Evolutionary conservation across 2,888 invertebrate genomes (phyloP), one percentile per base, ranked within the genome.

Genomic region (Nephrotoma guestfalica): DNA sequence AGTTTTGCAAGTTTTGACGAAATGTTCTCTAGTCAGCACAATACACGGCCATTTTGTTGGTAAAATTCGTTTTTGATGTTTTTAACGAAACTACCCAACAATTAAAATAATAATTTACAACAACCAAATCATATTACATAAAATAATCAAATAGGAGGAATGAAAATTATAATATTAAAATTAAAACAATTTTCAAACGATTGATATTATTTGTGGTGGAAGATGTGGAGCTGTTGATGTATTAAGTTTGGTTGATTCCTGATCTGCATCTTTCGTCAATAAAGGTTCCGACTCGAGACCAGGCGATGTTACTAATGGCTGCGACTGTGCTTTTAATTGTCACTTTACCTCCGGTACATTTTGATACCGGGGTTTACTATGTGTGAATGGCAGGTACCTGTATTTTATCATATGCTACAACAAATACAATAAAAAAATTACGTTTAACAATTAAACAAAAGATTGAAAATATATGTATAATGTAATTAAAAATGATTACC

Each of bases 361-460:
- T 92, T 96, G 96, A 93, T 98, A 98, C 92, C 96, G 96, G 90
- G 98, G 98, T 93, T 99, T 99, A 90, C 98, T 98, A 91, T 97
- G 97, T 86, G 99, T 98, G 92, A 99, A 99, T 88, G 99, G 99
- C 92, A 99, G 93, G 93, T 99, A 99, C 92, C 97, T 96, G 92
- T 99, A 99, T 93, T 97, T 98, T 91, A 99, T 96, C 99, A 99
- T 99, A 93, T 99, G 99, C 98, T 98, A 94, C 88, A 95, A 30
- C 30, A 30, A 94, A 89, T 89, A 89, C 89, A 91, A 90, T 89
- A 88, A 87, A 86, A 84, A 71, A 83, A 47, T 43, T 83, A 71
- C 45, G 0, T 41, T 71, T 47, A 7, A 15, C 15, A 71, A 71
- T 7, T 30, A 85, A 86, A 86, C 87, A 3, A n/a, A n/a, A 41